Evolutionary conservation across 2,797 vertebrate species (phyloP).

Genomic region (Semaprochilodus insignis): DNA sequence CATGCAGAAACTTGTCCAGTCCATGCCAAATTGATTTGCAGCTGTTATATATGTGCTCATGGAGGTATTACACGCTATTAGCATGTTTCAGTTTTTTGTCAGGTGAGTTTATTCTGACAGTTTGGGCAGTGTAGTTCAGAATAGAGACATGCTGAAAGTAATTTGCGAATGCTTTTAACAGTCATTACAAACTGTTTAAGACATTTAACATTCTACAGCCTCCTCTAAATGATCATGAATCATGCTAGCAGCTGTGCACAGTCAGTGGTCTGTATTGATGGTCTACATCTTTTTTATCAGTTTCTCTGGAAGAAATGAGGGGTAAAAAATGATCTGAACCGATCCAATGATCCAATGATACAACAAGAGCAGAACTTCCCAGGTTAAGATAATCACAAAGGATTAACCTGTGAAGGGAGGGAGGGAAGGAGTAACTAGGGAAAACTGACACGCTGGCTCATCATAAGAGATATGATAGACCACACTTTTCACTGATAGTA

Average conservation of each 20-base stretch:
- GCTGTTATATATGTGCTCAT: too few relatives aligned
- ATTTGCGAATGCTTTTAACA: not conserved
- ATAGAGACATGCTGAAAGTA: not conserved
- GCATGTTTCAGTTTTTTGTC: too few relatives aligned
- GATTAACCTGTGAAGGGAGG: not conserved
- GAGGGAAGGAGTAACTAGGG: not conserved
- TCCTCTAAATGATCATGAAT: conserved; percentile 4
- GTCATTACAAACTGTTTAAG: not conserved
- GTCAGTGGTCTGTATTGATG: not conserved
- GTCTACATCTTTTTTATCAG: not conserved
- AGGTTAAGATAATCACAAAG: not conserved
- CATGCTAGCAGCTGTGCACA: not conserved
- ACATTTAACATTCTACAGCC: not conserved
- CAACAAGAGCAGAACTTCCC: not conserved
- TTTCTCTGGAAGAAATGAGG: not conserved
- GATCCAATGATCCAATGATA: not conserved
- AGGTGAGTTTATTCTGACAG: not conserved
- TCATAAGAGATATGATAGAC: not conserved
- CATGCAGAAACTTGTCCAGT: too few relatives aligned
- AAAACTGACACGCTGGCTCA: not conserved
- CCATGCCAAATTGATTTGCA: too few relatives aligned
- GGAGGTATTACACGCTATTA: too few relatives aligned
- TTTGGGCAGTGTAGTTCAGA: not conserved
- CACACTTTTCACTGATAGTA: not conserved
- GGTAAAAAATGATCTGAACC: not conserved